A percentile compares a stretch with the other conserved stretches of the same genome.
phyloP scores from a whole-genome alignment of 2,797 vertebrate species.

The Diplodus sargus region DNA sequence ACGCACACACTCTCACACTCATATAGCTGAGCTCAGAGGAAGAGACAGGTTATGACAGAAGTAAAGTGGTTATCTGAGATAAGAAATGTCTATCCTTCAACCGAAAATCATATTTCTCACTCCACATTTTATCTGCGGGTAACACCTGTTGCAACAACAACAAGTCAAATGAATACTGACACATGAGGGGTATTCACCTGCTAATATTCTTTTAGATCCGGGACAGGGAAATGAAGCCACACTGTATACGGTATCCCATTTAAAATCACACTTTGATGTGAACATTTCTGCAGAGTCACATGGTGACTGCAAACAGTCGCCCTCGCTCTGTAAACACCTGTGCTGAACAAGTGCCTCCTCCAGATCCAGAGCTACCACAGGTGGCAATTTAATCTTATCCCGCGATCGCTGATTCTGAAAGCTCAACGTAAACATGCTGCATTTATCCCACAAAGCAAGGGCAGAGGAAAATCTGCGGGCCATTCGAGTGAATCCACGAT shows the following conservation, averaged over 20 bases:
- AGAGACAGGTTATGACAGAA: slow-evolving; percentile 78
- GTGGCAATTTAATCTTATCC: slow-evolving; percentile 67
- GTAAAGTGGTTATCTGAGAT: slow-evolving; percentile 82
- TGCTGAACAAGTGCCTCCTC: slow-evolving; percentile 30
- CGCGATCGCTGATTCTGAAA: slow-evolving; percentile 51
- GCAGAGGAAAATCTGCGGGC: slow-evolving; percentile 55
- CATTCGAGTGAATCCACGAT: slow-evolving; percentile 54
- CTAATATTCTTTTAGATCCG: slow-evolving; percentile 70
- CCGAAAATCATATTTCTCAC: slow-evolving; percentile 80
- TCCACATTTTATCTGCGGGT: slow-evolving; percentile 78
- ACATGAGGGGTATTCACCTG: slow-evolving; percentile 74
- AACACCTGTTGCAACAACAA: slow-evolving; percentile 83
- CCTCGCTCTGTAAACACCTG: slow-evolving; percentile 44
- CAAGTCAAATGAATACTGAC: slow-evolving; percentile 78
- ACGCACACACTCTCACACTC: slow-evolving; percentile 24
- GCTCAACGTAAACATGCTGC: slow-evolving; percentile 47
- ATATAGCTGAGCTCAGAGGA: slow-evolving; percentile 65
- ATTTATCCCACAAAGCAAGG: slow-evolving; percentile 53
- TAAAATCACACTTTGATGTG: slow-evolving; percentile 72
- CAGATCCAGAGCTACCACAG: slow-evolving; percentile 37
- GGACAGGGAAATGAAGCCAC: slow-evolving; percentile 57
- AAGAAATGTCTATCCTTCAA: slow-evolving; percentile 82
- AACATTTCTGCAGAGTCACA: slow-evolving; percentile 65
- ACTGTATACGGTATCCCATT: slow-evolving; percentile 57
- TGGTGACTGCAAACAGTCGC: slow-evolving; percentile 45